phyloP scores from a whole-genome alignment of 1,140 invertebrate species.

The Hydropsyche tenuis region DNA sequence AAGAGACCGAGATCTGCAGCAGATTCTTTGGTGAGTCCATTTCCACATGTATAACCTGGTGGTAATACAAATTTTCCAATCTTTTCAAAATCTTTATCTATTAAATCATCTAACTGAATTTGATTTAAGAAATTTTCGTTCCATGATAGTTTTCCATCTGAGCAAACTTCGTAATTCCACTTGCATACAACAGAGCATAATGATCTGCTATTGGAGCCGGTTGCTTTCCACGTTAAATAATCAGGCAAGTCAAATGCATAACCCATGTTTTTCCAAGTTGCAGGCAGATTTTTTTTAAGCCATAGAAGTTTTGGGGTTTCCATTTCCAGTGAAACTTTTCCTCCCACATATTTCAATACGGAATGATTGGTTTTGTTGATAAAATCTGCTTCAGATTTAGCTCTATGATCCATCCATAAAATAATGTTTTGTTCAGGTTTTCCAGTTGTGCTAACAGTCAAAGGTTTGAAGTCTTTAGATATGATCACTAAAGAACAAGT shows the following conservation, averaged over 20 bases:
- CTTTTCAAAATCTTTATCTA: conserved; percentile 71
- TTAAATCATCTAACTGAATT: conserved; percentile 80
- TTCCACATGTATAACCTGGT: conserved; percentile 77
- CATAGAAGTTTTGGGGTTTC: conserved; percentile 94
- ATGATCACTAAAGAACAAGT: conserved; percentile 92
- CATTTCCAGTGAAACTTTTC: conserved; percentile 94
- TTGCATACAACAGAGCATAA: conserved; percentile 93
- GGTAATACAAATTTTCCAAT: conserved; percentile 76
- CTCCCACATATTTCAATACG: conserved; percentile 87
- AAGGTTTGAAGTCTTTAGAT: conserved; percentile 71
- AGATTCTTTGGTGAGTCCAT: conserved; percentile 69
- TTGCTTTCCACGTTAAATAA: conserved; percentile 92
- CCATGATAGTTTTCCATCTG: conserved; percentile 71
- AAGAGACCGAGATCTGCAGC: conserved; percentile 75
- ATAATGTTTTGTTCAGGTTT: conserved; percentile 83
- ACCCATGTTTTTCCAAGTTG: conserved; percentile 71
- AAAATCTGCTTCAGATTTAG: conserved; percentile 77
- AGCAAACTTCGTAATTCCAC: conserved; percentile 84
- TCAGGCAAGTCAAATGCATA: conserved; percentile 93
- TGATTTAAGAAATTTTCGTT: conserved; percentile 74
- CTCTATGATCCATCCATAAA: conserved; percentile 97
- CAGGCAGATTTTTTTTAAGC: conserved; percentile 82
- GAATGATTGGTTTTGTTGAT: conserved; percentile 82
- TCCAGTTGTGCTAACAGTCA: conserved; percentile 78
- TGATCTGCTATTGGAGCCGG: conserved; percentile 78